Base-by-base conservation (phyloP, 2,797 vertebrate species). In the Acropternis orthonyx region DNA sequence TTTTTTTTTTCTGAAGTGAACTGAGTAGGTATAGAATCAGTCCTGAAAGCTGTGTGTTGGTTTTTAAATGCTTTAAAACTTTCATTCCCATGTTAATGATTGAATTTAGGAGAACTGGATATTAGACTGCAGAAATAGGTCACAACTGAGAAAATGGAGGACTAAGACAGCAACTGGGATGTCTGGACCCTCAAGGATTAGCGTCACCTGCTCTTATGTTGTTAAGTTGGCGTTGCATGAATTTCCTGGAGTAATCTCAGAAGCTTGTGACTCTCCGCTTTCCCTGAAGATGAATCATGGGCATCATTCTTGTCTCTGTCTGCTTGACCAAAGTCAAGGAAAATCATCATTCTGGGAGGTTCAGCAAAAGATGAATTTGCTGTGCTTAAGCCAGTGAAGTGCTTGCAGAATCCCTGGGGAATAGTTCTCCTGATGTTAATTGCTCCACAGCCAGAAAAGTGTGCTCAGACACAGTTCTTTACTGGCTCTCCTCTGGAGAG, bases 81-180 rank as follows among this genome's bases (percentile, higher is more conserved):
- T 84, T 78, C 27, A 30, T 63, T 20, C 52, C 27, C 0, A 0
- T 67, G 54, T 56, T 90, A 72, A 43, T 0, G 10, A 79, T 8
- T 83, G 68, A 59, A 26, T 89, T 32, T 39, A 39, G 78, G 61
- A 74, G 48, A 76, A 83, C 19, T 26, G 82, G 23, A 7, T 91
- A 73, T 88, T 82, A 37, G 73, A 39, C 61, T 90, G 49, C 34
- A 85, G 86, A 96, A 96, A 28, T 74, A 85, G 94, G 74, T 62
- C 79, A 58, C 66, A 88, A 26, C 19, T 67, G 69, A 86, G 82
- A 41, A 90, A 59, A 79, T 6, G 8, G 44, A 91, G 66, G 88
- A 34, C 13, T 62, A 43, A 63, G 55, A 16, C 58, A 30, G 34
- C 65, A 91, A 86, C 59, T 91, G 76, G 73, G 55, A 59, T 10